phyloP scores from a whole-genome alignment of 2,797 vertebrate species.

The Takifugu ocellatus region DNA sequence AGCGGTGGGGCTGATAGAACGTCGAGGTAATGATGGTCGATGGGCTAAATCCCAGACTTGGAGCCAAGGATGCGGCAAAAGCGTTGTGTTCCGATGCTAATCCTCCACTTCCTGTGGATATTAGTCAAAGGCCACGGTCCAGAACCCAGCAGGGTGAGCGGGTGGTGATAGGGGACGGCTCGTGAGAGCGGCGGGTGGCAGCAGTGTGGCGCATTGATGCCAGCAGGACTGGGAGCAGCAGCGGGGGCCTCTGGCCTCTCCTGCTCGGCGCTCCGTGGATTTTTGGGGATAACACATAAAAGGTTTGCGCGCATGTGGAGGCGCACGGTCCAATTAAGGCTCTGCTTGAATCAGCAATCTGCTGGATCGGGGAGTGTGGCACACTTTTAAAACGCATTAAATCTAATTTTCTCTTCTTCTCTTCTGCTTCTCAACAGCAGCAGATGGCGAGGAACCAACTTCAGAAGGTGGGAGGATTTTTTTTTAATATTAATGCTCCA shows the following conservation, averaged over 20 bases:
- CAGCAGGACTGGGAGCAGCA: slow-evolving; percentile 32
- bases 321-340: slow-evolving; percentile 13
- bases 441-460: slow-evolving; percentile 80
- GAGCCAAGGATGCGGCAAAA: slow-evolving; percentile 33
- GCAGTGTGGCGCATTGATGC: slow-evolving; percentile 13
- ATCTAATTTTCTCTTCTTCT: slow-evolving; percentile 28
- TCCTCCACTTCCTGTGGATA: slow-evolving; percentile 59
- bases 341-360: slow-evolving; percentile 34
- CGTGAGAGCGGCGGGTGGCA: slow-evolving; percentile 30
- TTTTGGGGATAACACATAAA: slow-evolving; percentile 19
- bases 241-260: slow-evolving; percentile 38
- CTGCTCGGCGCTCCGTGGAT: neutral
- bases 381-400: slow-evolving; percentile 45
- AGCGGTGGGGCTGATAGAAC: slow-evolving; percentile 60
- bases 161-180: slow-evolving; percentile 29
- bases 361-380: slow-evolving; percentile 20
- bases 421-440: slow-evolving; percentile 62
- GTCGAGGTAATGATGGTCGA: slow-evolving; percentile 60
- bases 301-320: neutral
- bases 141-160: slow-evolving; percentile 20
- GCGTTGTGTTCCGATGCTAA: slow-evolving; percentile 53
- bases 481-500: slow-evolving; percentile 44
- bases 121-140: slow-evolving; percentile 62
- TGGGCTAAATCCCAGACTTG: slow-evolving; percentile 55
- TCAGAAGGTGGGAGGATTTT: slow-evolving; percentile 77